Conservation (phyloP, 2,113 vertebrate species). For the Noctilio leporinus region DNA sequence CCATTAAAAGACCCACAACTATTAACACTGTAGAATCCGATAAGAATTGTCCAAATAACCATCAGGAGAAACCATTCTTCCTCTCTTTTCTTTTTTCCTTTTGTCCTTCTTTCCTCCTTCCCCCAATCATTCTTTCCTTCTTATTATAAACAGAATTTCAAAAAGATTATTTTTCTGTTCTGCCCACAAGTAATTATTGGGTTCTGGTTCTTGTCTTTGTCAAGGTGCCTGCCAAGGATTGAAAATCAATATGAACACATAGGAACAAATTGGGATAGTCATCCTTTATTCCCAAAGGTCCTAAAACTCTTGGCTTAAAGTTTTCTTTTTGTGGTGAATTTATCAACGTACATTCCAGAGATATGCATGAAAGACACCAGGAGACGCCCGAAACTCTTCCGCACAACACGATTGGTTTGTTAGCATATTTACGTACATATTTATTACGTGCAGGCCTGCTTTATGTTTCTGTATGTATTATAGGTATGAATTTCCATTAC, state of each 20-base stretch:
- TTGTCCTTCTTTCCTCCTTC: neutral
- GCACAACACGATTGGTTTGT: rapidly evolving
- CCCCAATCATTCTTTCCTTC: neutral
- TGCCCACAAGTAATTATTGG: neutral
- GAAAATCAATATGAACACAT: neutral
- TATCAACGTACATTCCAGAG: neutral
- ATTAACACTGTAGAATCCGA: neutral
- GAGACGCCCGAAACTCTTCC: neutral
- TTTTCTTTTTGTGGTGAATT: neutral
- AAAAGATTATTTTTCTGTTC: neutral
- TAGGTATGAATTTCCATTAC: neutral
- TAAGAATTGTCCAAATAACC: neutral
- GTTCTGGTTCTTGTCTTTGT: neutral
- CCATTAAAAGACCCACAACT: neutral
- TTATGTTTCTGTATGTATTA: neutral
- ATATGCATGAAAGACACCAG: neutral
- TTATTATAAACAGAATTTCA: neutral
- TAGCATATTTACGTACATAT: neutral
- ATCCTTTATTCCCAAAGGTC: neutral
- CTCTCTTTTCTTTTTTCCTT: neutral
- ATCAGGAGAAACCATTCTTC: neutral
- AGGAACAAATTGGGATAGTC: neutral
- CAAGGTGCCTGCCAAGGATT: neutral
- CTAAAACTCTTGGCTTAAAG: neutral
- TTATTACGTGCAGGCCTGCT: neutral